phyloP scores from a whole-genome alignment of 1,140 invertebrate species.

The Drosophila paulistorum region DNA sequence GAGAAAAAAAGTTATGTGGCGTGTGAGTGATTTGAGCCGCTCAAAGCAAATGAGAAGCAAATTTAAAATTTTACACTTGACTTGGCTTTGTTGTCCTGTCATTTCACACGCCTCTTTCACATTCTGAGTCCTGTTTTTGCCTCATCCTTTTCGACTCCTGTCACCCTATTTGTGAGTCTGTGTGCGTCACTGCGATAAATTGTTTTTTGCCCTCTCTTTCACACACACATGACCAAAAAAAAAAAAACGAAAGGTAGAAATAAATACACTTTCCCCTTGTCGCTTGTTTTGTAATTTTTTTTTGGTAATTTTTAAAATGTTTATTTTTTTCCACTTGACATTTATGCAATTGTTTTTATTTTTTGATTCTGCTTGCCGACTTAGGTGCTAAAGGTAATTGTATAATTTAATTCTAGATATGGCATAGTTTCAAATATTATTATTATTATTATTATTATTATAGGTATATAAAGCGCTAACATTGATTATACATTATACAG shows the following conservation, averaged over 20 bases:
- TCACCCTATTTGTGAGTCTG: slow-evolving; percentile 22
- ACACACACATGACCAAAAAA: background rate
- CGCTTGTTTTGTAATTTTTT: slow-evolving; percentile 18
- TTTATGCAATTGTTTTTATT: slow-evolving; percentile 44
- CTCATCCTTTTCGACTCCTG: background rate
- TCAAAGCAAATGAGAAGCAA: slow-evolving; percentile 79
- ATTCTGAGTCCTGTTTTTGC: slow-evolving; percentile 10
- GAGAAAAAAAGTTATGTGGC: slow-evolving; percentile 7
- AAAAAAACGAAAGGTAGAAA: background rate
- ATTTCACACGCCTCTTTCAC: slow-evolving; percentile 68
- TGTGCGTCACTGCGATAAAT: slow-evolving; percentile 53
- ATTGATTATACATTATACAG: slow-evolving; percentile 22
- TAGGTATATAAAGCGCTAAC: slow-evolving; percentile 54
- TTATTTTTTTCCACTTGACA: slow-evolving; percentile 62
- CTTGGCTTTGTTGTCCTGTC: slow-evolving; percentile 77
- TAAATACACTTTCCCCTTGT: slow-evolving; percentile 1
- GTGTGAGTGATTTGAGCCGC: slow-evolving; percentile 51
- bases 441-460: slow-evolving; percentile 31
- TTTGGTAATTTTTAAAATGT: slow-evolving; percentile 68
- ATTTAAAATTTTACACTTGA: slow-evolving; percentile 83
- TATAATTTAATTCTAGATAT: slow-evolving; percentile 61
- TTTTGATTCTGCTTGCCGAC: slow-evolving; percentile 73
- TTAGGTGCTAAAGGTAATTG: slow-evolving; percentile 62
- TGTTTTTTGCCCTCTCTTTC: slow-evolving; percentile 43
- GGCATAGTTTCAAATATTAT: slow-evolving; percentile 46